Evolutionary conservation across 2,888 invertebrate genomes (phyloP).

Genomic region (Linyphia triangularis): DNA sequence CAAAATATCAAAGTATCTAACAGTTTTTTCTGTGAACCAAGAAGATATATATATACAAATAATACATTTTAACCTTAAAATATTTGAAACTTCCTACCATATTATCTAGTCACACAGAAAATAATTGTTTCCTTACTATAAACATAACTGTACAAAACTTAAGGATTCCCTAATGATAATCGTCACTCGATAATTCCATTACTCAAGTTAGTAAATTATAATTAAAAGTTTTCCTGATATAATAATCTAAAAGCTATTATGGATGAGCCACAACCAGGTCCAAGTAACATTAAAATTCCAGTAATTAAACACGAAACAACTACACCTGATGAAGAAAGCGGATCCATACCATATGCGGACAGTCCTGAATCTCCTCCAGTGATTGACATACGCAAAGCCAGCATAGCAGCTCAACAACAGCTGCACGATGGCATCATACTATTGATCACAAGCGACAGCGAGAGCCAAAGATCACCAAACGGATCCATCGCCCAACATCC

Average conservation of each 20-base stretch:
- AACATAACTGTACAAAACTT: neutral
- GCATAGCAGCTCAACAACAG: conserved; percentile 42
- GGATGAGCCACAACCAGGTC: conserved; percentile 60
- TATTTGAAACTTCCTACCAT: too few species aligned
- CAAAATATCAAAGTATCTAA: too few species aligned
- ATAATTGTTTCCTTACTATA: too few species aligned
- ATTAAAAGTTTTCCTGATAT: neutral
- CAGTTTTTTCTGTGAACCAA: too few species aligned
- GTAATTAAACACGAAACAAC: conserved; percentile 29
- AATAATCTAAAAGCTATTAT: conserved; percentile 7
- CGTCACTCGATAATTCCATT: neutral
- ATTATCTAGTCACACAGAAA: too few species aligned
- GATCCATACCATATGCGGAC: conserved; percentile 50
- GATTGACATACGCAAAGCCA: conserved; percentile 21
- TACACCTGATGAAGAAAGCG: conserved; percentile 57
- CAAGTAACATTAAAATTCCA: conserved; percentile 43
- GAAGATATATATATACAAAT: too few species aligned
- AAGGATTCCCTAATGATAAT: too few species aligned
- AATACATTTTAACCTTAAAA: too few species aligned
- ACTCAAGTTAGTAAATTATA: neutral
- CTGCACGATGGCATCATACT: conserved; percentile 67
- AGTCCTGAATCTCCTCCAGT: conserved; percentile 58
- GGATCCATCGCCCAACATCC: conserved; percentile 61
- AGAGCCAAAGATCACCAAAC: conserved; percentile 59
- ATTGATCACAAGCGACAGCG: conserved; percentile 62